Percentiles rank a stretch among this genome's conserved stretches.
Conservation (phyloP, 2,797 vertebrate species). For the Neomorphus geoffroyi region DNA sequence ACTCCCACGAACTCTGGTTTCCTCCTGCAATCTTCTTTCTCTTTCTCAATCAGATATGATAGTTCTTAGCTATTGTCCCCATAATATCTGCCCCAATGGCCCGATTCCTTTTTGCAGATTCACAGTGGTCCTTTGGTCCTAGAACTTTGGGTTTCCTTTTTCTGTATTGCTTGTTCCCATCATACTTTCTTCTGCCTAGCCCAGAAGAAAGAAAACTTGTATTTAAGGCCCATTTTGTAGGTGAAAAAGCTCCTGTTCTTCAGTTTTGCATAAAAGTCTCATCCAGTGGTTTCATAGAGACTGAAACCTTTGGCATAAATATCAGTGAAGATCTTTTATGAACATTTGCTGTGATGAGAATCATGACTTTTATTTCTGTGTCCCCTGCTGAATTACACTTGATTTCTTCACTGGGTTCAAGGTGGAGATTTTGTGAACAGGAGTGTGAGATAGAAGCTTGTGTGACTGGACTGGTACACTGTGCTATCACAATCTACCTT, state of each 20-base stretch:
- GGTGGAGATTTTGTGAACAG: not conserved
- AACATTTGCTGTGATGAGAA: not conserved
- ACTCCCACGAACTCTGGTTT: not conserved
- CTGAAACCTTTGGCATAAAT: not conserved
- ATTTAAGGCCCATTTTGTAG: not conserved
- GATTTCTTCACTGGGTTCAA: not conserved
- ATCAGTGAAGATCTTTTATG: not conserved
- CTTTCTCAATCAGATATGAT: not conserved
- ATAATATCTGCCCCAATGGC: not conserved
- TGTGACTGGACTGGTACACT: not conserved
- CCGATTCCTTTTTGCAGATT: not conserved
- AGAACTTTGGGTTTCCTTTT: not conserved
- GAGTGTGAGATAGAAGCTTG: rapidly evolving
- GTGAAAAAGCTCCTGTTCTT: not conserved
- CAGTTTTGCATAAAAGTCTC: not conserved
- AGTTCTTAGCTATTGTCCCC: not conserved
- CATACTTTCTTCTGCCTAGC: not conserved
- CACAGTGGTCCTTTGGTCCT: not conserved
- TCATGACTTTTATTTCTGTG: not conserved
- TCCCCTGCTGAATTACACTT: not conserved
- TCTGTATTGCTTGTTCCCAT: not conserved
- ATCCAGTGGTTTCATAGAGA: not conserved
- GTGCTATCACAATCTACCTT: not conserved
- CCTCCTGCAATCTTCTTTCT: not conserved
- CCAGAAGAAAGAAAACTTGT: rapidly evolving